Base-by-base conservation (phyloP, 2,797 vertebrate genomes). In the Ficedula albicollis region DNA sequence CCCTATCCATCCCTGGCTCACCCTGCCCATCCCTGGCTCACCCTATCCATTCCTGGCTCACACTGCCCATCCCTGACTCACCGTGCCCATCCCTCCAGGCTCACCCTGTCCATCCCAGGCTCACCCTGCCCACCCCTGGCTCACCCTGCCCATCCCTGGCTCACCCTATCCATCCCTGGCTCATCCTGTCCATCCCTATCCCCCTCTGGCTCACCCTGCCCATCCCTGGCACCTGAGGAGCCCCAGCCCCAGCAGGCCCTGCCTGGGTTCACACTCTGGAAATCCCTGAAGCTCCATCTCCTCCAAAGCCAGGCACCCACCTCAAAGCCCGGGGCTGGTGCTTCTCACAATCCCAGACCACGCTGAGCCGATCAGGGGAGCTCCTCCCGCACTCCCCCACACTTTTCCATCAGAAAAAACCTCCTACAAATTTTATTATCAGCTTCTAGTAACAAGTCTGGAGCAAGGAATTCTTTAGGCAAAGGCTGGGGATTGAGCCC, bases 381-480 rank as follows among this genome's bases (percentile, higher is more conserved):
- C 79, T 85, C 73, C 51, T 85, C 90, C 87, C 8, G 79, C 54
- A 9, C 79, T 27, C 36, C 55, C 73, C 44, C 17, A 77, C 70
- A 1, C 46, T 76, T 78, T n/a, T n/a, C 80, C 19, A 89, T 38
- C 76, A 84, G 78, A 66, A 76, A 84, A 64, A 74, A 7, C 34
- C 64, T 79, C 55, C 77, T 6, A 67, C 78, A 38, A 32, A 32
- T 63, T 51, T 68, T 26, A 38, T 58, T 73, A 66, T 27, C 58
- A 16, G 72, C 54, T 81, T 81, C 90, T 64, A 91, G 88, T n/a
- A 95, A 86, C 59, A 79, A 83, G 60, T 80, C 82, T 49, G 56
- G 52, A 92, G 56, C 75, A 20, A 67, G 38, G 75, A 36, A n/a
- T 58, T 60, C 51, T 84, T 44, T 1, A 68, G 48, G 34, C n/a